Conservation (phyloP, 2,888 invertebrate species). For the Synanthedon formicaeformis region DNA sequence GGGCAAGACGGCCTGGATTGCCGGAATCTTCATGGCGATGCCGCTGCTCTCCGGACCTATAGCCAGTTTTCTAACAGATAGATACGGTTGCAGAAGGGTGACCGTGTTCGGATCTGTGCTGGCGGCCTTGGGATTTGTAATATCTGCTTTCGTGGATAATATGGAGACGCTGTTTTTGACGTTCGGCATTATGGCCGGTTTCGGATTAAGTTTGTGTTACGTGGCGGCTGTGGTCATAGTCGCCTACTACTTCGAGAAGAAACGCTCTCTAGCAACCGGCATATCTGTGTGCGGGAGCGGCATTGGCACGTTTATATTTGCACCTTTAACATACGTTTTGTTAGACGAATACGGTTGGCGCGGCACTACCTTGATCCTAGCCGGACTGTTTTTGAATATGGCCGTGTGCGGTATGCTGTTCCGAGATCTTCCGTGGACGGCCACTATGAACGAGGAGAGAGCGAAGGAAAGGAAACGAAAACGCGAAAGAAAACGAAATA, state of each 20-base stretch:
- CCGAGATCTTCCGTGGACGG: conserved; percentile 75
- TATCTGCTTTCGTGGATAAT: conserved; percentile 80
- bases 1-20: conserved; percentile 91
- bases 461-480: conserved; percentile 73
- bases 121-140: conserved; percentile 80
- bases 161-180: conserved; percentile 84
- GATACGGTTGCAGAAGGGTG: conserved; percentile 84
- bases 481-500: conserved; percentile 68
- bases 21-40: conserved; percentile 91
- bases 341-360: conserved; percentile 86
- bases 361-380: conserved; percentile 83
- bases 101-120: conserved; percentile 83
- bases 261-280: conserved; percentile 86
- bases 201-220: conserved; percentile 87
- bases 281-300: conserved; percentile 89
- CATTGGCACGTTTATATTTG: conserved; percentile 89
- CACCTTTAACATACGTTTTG: conserved; percentile 81
- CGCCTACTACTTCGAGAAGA: conserved; percentile 89
- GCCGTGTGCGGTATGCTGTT: conserved; percentile 85
- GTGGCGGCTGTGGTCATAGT: conserved; percentile 93
- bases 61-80: conserved; percentile 84
- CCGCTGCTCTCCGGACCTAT: conserved; percentile 88
- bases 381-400: conserved; percentile 84
- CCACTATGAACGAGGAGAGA: conserved; percentile 71
- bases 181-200: conserved; percentile 86